Evolutionary conservation across 2,888 invertebrate species (phyloP).

Genomic region (Caenorhabditis macrosperma): DNA sequence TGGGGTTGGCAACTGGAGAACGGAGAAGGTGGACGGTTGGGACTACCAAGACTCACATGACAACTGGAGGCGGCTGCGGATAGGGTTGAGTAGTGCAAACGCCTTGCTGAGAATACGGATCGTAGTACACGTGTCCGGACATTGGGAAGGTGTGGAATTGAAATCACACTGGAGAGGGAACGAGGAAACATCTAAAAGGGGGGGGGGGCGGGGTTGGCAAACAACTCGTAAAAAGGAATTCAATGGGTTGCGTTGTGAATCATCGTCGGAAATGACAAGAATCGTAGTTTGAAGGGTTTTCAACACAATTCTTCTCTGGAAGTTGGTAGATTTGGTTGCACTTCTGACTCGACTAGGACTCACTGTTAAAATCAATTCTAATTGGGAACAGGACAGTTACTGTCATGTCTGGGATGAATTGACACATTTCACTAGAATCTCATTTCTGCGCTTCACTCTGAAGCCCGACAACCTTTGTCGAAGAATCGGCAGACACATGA

Average conservation of each 20-base stretch:
- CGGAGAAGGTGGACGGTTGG: not conserved
- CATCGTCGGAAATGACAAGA: not conserved
- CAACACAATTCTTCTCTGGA: no score
- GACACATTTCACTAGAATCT: no score
- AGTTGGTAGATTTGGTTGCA: no score
- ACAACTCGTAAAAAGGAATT: not conserved
- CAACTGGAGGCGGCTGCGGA: not conserved
- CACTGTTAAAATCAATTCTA: no score
- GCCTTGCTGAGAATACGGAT: not conserved
- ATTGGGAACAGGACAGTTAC: no score
- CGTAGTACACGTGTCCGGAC: not conserved
- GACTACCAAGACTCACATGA: not conserved
- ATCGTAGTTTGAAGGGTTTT: not conserved
- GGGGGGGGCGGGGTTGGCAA: not conserved
- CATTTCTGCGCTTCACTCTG: no score
- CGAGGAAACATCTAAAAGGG: no score
- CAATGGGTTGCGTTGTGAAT: not conserved
- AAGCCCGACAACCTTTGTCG: not conserved
- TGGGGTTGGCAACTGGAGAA: conserved; percentile 37
- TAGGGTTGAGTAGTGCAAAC: not conserved
- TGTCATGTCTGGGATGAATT: no score
- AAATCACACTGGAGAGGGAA: no score
- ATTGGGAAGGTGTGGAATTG: not conserved
- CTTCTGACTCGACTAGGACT: no score
- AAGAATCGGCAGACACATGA: not conserved